Base-by-base conservation (phyloP, 2,888 invertebrate species). In the Trachelus stipa region DNA sequence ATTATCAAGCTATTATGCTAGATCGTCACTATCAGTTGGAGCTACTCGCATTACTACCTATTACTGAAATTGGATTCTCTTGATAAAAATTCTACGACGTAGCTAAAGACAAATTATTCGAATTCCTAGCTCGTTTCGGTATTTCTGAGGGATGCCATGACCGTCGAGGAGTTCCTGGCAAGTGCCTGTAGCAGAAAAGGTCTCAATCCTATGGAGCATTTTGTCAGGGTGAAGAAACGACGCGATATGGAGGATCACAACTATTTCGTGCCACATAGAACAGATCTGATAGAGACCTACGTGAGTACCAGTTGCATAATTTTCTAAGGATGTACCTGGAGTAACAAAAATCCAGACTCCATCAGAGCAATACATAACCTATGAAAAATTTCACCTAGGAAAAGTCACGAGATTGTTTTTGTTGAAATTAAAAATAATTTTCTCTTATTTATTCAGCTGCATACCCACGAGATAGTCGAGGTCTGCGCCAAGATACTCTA, bases 401-500 rank as follows among this genome's bases (percentile, higher is more conserved):
- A 15, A 6, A 40, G 1, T 40, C 40, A 15, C 15, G 12, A 15
- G 40, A 40, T 15, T 40, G 4, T 15, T 6, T 6, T 40, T 15
- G 0, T 15, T 40, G 4, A 56, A 69, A 79, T 33, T 23, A 12
- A 33, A 34, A 12, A 37, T n/a, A 34, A 12, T 35, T 12, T 34
- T 77, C 23, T 40, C 71, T n/a, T 81, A 76, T 83, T 81, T 82
- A 9, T 92, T 73, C 93, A 97, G 97, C 93, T 97, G 88, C 97
- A 97, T 91, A 98, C 97, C 78, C 98, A 98, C 91, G 98, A 98
- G 93, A 96, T 97, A 84, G 97, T 98, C 79, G 98, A 99, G 93
- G 98, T 99, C 75, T 98, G 98, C 92, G 97, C 97, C 88, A 99
- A 99, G 94, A 97, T 98, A 90, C 94, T 98, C 83, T 98, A 98